A percentile compares a stretch with the other conserved stretches of the same genome.
Conservation (phyloP, 92 coral and sea anemone species). For the Heteractis magnifica region DNA sequence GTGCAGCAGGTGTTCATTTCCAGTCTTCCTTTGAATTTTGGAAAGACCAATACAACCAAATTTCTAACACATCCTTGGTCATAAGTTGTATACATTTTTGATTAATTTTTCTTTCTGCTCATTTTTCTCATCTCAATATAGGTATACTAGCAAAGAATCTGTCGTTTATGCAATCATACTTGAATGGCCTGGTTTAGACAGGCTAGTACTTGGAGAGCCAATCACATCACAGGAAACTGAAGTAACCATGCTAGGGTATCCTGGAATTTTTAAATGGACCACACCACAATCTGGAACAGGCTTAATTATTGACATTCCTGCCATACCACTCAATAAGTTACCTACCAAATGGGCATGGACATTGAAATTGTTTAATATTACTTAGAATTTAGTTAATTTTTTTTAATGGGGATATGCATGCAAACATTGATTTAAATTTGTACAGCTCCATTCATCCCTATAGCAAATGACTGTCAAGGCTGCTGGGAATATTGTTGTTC, state of each 20-base stretch:
- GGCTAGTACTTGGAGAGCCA: conserved; percentile 43
- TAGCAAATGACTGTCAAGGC: no score
- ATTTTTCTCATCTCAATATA: background rate
- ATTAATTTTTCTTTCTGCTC: no score
- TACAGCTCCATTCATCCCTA: no score
- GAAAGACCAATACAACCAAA: no score
- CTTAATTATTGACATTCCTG: conserved; percentile 63
- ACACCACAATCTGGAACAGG: conserved; percentile 42
- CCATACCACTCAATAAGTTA: conserved; percentile 54
- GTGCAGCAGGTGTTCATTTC: no score
- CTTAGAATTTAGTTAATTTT: no score
- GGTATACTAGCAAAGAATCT: conserved; percentile 71
- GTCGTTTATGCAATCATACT: conserved; percentile 66
- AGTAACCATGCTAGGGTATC: conserved; percentile 64
- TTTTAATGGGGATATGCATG: no score
- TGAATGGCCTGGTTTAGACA: conserved; percentile 61
- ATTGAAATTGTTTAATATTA: conserved; percentile 38
- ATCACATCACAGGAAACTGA: conserved; percentile 36
- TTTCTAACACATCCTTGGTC: no score
- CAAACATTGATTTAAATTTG: no score
- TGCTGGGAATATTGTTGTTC: no score
- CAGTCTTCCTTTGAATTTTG: no score
- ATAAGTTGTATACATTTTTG: no score
- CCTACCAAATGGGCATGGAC: conserved; percentile 83
- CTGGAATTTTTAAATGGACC: conserved; percentile 48